phyloP scores from a whole-genome alignment of 2,888 invertebrate genomes.

The Drosophila recens region DNA sequence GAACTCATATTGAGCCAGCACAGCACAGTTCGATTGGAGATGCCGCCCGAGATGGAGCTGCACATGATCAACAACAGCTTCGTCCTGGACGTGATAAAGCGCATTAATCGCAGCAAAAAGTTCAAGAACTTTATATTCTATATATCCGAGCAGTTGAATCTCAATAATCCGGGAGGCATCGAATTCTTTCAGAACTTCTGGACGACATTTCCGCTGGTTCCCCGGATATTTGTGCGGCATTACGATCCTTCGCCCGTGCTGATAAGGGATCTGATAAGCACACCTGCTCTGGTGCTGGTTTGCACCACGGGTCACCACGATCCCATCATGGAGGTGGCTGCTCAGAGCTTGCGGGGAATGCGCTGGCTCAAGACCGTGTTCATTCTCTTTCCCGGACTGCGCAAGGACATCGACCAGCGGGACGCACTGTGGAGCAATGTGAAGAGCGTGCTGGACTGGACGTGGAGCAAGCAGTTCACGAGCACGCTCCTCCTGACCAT shows the following conservation, averaged over 20 bases:
- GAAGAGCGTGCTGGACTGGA: slow-evolving; percentile 59
- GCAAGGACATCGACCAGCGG: slow-evolving; percentile 21
- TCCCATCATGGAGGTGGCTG: slow-evolving; percentile 76
- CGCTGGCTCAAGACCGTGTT: slow-evolving; percentile 77
- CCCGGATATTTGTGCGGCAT: slow-evolving; percentile 55
- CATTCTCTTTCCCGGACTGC: slow-evolving; percentile 62
- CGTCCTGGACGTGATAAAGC: slow-evolving; percentile 58
- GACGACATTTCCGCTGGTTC: slow-evolving; percentile 59
- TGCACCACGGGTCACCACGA: slow-evolving; percentile 70
- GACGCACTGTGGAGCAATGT: slow-evolving; percentile 35
- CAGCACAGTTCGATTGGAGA: neutral
- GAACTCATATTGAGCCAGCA: slow-evolving; percentile 51
- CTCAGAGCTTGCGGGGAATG: slow-evolving; percentile 54
- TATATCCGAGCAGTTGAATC: slow-evolving; percentile 69
- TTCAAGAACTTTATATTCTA: slow-evolving; percentile 78
- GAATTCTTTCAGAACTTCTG: slow-evolving; percentile 67
- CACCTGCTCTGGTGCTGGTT: slow-evolving; percentile 69
- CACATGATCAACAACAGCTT: slow-evolving; percentile 53
- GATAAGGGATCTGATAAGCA: slow-evolving; percentile 67
- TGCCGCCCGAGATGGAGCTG: slow-evolving; percentile 11
- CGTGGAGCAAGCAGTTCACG: slow-evolving; percentile 74
- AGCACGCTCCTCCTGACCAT: slow-evolving; percentile 70
- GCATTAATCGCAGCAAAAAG: slow-evolving; percentile 53
- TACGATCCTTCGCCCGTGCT: slow-evolving; percentile 15
- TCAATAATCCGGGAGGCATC: slow-evolving; percentile 29